Evolutionary conservation across 2,888 invertebrate species (phyloP).

Genomic region (Ernsta delagoae): DNA sequence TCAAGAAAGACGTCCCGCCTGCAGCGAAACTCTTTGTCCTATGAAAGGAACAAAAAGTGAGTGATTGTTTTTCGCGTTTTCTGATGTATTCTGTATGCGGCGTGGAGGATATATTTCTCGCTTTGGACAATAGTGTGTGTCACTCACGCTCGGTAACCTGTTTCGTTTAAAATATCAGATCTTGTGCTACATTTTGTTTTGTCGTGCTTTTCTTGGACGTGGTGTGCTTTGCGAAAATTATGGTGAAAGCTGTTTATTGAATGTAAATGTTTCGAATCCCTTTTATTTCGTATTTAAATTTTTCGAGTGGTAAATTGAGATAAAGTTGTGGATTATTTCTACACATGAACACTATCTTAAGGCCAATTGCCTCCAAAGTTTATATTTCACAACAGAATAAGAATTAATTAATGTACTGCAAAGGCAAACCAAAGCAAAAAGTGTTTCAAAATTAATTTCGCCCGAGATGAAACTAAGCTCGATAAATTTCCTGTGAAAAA

Average conservation of each 20-base stretch:
- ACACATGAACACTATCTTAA: neutral
- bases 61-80: constrained; percentile 68
- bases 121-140: constrained; percentile 36
- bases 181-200: constrained; percentile 26
- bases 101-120: constrained; percentile 34
- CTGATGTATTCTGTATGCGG: constrained; percentile 49
- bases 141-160: constrained; percentile 30
- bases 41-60: constrained; percentile 67
- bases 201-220: constrained; percentile 13
- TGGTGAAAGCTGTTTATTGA: too few species aligned
- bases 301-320: neutral
- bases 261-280: neutral
- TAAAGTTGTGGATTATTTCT: too few species aligned
- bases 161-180: constrained; percentile 19
- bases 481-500: constrained; percentile 35
- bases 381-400: neutral
- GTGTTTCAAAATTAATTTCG: constrained; percentile 32
- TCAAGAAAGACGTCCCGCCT: constrained; percentile 64
- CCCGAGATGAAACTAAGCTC: constrained; percentile 37
- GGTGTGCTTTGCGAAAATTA: too few species aligned
- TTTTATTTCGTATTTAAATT: neutral
- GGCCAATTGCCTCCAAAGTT: neutral
- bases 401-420: constrained; percentile 14
- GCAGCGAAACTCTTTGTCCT: constrained; percentile 70
- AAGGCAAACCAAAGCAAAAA: constrained; percentile 14